A percentile compares a stretch with the other conserved stretches of the same genome.
Conservation (phyloP, 1,140 invertebrate genomes). For the Drosophila truncata region DNA sequence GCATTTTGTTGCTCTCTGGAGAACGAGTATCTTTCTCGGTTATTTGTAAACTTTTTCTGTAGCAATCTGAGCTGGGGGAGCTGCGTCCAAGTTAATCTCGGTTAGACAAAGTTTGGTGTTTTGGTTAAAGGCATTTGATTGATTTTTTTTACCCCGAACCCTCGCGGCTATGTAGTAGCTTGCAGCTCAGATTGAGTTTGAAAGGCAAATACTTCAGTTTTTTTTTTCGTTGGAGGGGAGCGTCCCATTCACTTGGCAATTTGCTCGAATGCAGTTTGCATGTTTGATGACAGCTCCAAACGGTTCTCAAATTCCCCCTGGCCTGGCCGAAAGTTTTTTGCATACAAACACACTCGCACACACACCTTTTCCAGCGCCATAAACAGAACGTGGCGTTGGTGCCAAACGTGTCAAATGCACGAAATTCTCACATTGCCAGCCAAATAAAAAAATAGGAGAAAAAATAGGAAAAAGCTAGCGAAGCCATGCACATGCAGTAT, state of each 20-base stretch:
- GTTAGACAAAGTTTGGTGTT: constrained; percentile 38
- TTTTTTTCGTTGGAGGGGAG: not conserved
- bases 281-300: constrained; percentile 62
- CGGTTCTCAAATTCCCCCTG: constrained; percentile 3
- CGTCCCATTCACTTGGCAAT: constrained; percentile 47
- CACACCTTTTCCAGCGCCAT: constrained; percentile 41
- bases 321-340: constrained; percentile 31
- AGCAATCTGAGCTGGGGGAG: constrained; percentile 1
- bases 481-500: constrained; percentile 23
- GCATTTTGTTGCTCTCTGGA: constrained; percentile 55
- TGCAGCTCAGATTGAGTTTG: constrained; percentile 28
- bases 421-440: constrained; percentile 47
- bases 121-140: constrained; percentile 51
- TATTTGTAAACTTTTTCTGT: constrained; percentile 53
- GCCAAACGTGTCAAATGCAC: constrained; percentile 75
- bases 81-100: constrained; percentile 42
- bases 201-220: constrained; percentile 46
- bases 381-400: constrained; percentile 47
- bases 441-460: constrained; percentile 24
- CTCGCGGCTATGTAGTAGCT: not conserved
- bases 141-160: constrained; percentile 21
- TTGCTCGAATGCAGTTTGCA: constrained; percentile 60
- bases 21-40: constrained; percentile 41
- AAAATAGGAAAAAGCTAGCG: too few species aligned
- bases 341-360: constrained; percentile 12